Conservation (phyloP, 2,797 vertebrate genomes). For the Manis javanica region DNA sequence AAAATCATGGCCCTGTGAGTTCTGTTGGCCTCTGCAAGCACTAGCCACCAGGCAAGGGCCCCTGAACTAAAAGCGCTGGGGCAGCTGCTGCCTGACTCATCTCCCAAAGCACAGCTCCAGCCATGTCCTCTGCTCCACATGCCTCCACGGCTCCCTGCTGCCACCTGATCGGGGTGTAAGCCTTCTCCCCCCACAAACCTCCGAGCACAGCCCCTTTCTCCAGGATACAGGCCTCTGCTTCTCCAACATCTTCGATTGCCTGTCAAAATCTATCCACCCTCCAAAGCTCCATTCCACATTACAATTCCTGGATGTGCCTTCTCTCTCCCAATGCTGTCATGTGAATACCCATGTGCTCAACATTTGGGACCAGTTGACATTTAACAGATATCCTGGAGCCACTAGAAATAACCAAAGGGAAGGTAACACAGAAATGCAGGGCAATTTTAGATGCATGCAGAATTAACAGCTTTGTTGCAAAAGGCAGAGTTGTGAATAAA, state of each 20-base stretch:
- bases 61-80: accelerated
- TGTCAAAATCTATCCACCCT: neutral
- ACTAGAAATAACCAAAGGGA: neutral
- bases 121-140: no score
- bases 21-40: accelerated
- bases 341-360: neutral
- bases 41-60: accelerated
- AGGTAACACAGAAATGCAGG: neutral
- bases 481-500: accelerated
- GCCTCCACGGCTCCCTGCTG: neutral
- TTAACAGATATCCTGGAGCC: no score
- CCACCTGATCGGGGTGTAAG: neutral
- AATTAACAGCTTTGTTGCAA: neutral
- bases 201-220: accelerated
- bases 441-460: accelerated
- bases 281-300: neutral
- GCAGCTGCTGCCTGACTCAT: neutral
- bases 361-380: neutral
- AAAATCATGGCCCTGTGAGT: accelerated
- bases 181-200: no score
- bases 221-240: no score
- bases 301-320: neutral
- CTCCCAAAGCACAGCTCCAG: neutral
- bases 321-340: neutral
- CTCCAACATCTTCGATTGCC: no score